Conservation (phyloP, 35 echinoderm and acorn worm genomes). For the Lytechinus variegatus region DNA sequence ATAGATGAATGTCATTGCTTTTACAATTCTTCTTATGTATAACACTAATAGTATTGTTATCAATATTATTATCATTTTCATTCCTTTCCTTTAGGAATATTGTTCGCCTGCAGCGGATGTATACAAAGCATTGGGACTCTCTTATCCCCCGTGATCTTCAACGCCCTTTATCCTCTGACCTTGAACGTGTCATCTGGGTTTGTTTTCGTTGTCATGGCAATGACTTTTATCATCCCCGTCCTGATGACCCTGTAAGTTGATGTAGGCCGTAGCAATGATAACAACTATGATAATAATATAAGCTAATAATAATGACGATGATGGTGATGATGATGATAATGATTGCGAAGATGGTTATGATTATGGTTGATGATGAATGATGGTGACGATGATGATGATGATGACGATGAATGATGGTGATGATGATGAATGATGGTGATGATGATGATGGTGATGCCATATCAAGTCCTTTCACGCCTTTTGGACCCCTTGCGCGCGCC, state of each 20-base stretch:
- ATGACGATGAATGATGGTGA: no score
- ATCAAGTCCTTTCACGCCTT: no score
- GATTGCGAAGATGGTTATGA: not conserved
- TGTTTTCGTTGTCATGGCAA: slow-evolving; percentile 45
- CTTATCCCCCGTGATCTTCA: slow-evolving; percentile 32
- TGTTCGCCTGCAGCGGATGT: slow-evolving; percentile 37
- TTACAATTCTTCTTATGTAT: no score
- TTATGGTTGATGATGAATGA: no score
- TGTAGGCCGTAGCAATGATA: no score
- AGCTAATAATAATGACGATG: no score
- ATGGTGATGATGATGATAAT: not conserved
- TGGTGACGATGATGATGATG: no score
- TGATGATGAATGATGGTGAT: not conserved
- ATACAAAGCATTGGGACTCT: slow-evolving; percentile 42
- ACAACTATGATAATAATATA: no score
- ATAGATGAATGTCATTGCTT: no score
- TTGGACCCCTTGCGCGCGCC: no score
- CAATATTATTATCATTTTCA: not conserved
- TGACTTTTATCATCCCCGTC: not conserved
- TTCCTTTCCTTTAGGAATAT: not conserved
- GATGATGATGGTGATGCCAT: not conserved
- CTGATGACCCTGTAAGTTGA: not conserved
- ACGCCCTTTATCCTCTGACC: slow-evolving; percentile 36
- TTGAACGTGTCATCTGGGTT: slow-evolving; percentile 17
- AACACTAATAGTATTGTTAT: no score